Evolutionary conservation across 2,888 invertebrate species (phyloP).

Genomic region (Tinea semifulvella): DNA sequence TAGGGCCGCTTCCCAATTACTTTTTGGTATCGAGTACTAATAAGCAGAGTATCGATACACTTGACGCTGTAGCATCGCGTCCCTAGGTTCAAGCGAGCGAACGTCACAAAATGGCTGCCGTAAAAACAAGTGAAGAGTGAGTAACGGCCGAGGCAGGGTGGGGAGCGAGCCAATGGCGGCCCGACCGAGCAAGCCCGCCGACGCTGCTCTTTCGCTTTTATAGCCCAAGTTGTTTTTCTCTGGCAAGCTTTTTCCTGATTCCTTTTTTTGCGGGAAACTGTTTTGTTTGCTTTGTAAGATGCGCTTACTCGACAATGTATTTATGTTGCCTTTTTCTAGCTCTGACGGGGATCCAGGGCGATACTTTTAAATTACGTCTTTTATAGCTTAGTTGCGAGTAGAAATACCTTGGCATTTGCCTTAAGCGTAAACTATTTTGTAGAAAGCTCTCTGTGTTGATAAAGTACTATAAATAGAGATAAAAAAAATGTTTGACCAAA

Average conservation of each 20-base stretch:
- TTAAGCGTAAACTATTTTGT: too few relatives aligned
- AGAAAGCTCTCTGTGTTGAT: too few relatives aligned
- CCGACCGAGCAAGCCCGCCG: conserved; percentile 50
- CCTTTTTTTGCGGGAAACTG: conserved; percentile 44
- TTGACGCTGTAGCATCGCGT: too few relatives aligned
- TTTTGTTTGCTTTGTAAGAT: conserved; percentile 60
- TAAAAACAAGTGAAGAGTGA: conserved; percentile 67
- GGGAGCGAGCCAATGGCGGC: conserved; percentile 43
- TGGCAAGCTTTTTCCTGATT: conserved; percentile 58
- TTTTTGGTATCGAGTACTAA: too few relatives aligned
- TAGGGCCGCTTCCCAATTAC: too few relatives aligned
- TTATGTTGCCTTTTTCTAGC: conserved; percentile 41
- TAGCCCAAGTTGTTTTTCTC: conserved; percentile 59
- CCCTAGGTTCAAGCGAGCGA: conserved; percentile 27
- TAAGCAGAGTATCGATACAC: too few relatives aligned
- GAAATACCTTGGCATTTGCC: too few relatives aligned
- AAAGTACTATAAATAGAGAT: too few relatives aligned
- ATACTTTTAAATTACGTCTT: too few relatives aligned
- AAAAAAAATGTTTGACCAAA: too few relatives aligned
- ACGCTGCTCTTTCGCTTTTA: conserved; percentile 64
- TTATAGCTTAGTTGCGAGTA: too few relatives aligned
- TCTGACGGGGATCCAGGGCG: conserved; percentile 11
- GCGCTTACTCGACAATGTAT: conserved; percentile 44
- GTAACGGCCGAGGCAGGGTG: conserved; percentile 44
- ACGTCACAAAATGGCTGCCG: conserved; percentile 67